These are phyloP conservation scores for Aplocera efformata DNA, from an alignment of 2,888 invertebrate species.

Conservation along the genomic window DNA sequence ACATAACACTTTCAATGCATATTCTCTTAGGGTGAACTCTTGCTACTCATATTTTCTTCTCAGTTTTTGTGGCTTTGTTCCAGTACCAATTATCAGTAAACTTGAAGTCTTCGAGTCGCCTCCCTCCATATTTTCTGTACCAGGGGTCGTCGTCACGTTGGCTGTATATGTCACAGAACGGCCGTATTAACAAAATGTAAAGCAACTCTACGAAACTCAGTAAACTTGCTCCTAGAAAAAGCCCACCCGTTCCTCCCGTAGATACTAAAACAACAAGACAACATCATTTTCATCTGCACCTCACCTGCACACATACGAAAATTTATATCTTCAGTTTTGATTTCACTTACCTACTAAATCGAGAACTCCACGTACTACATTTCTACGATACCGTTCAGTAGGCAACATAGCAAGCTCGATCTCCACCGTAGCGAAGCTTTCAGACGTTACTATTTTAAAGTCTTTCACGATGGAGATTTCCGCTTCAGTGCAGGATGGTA, in stretches of 20 bases:
- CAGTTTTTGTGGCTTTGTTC: conserved; percentile 48
- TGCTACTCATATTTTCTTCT: neutral
- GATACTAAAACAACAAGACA: conserved; percentile 65
- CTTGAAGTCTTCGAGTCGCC: conserved; percentile 55
- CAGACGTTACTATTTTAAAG: conserved; percentile 52
- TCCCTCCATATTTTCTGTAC: conserved; percentile 59
- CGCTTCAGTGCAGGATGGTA: conserved; percentile 87
- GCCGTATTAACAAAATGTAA: conserved; percentile 77
- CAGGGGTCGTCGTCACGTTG: conserved; percentile 66
- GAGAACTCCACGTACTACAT: conserved; percentile 85
- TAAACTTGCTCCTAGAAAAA: conserved; percentile 84
- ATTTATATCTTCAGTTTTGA: neutral
- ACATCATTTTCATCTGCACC: neutral
- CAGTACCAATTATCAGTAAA: conserved; percentile 50
- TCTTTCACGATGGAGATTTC: conserved; percentile 84
- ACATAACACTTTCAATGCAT: too few species aligned
- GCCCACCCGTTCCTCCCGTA: conserved; percentile 83
- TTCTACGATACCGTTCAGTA: conserved; percentile 85
- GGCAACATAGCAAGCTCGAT: conserved; percentile 84
- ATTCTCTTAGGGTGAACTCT: too few species aligned
- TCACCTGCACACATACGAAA: too few species aligned
- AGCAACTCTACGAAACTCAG: conserved; percentile 83
- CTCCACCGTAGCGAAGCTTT: conserved; percentile 72
- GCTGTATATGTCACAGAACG: conserved; percentile 69
- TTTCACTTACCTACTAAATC: conserved; percentile 85